Percentiles rank a stretch among this genome's conserved stretches.
Conservation (phyloP, 1,140 invertebrate species). For the Bathynomus jamesi region DNA sequence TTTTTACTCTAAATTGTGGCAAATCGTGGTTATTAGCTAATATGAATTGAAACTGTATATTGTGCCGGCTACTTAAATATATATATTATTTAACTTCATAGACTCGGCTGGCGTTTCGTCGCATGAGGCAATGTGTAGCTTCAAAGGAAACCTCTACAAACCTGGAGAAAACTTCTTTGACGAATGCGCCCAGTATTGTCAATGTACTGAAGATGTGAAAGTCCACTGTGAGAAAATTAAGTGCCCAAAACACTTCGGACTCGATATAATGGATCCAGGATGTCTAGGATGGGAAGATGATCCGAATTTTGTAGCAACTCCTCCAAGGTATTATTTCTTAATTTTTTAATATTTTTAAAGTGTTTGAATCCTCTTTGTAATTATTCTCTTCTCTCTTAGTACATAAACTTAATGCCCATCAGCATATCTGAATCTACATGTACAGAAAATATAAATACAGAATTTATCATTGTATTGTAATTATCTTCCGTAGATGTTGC, state of each 20-base stretch:
- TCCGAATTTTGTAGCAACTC: constrained; percentile 59
- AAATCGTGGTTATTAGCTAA: too few relatives aligned
- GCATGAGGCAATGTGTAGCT: constrained; percentile 43
- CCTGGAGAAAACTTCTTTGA: constrained; percentile 60
- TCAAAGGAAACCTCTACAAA: constrained; percentile 53
- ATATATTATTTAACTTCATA: background rate
- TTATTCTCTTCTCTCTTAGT: too few relatives aligned
- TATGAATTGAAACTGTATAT: too few relatives aligned
- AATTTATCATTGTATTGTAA: too few relatives aligned
- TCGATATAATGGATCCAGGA: constrained; percentile 69
- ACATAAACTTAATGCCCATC: too few relatives aligned
- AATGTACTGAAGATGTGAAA: constrained; percentile 53
- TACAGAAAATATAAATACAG: too few relatives aligned
- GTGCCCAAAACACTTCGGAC: constrained; percentile 70
- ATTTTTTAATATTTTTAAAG: too few relatives aligned
- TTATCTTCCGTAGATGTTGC: constrained; percentile 45
- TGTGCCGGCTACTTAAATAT: too few relatives aligned
- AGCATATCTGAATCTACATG: too few relatives aligned
- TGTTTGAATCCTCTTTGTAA: too few relatives aligned
- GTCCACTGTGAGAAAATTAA: constrained; percentile 67
- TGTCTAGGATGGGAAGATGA: constrained; percentile 77
- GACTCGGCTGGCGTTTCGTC: background rate
- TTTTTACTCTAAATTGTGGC: too few relatives aligned
- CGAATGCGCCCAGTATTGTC: constrained; percentile 62
- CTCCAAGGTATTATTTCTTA: constrained; percentile 67